Evolutionary conservation across 2,888 invertebrate species (phyloP), one percentile per base, ranked within the genome.

Genomic region (Gortyna flavago): DNA sequence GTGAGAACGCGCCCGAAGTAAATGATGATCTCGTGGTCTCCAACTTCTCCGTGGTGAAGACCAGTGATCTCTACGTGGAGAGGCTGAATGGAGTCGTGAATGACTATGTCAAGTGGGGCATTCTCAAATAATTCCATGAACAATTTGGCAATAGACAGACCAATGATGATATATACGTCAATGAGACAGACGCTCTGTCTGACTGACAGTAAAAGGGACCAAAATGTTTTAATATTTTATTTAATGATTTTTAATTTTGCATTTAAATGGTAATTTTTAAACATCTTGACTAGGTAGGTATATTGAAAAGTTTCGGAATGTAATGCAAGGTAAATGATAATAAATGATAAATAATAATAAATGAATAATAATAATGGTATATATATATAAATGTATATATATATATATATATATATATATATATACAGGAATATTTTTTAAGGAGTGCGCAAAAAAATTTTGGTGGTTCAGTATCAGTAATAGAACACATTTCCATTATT

Each of bases 11-110:
- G 0, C 93, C 93, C 0, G 77, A 86, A 29, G 78, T 93, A 13
- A 77, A 85, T 57, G 84, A 88, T 11, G 75, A 83, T 35, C 54
- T 90, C 67, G 89, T 88, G 4, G 41, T 92, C 3, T 62, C 86
- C 5, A 72, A 78, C 67, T 91, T 93, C 78, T 79, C 84, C 4
- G 76, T 90, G 4, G 77, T 90, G 70, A 90, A 87, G 18, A 90
- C 92, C 35, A 93, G 87, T 79, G 80, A 73, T 11, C 80, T 92
- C 3, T 95, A 90, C 82, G 72, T 81, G 0, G 91, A 91, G 57
- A 82, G 94, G 21, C 79, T 95, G 32, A 94, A 93, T 70, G 95
- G 92, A 0, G 81, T 95, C 29, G 85, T 95, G 54, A 91, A 92
- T 21, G 94, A 94, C 59, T 93, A 85, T 61, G 85, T 93, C 7